Evolutionary conservation across 2,797 vertebrate species (phyloP).

Genomic region (Tragopan temminckii): DNA sequence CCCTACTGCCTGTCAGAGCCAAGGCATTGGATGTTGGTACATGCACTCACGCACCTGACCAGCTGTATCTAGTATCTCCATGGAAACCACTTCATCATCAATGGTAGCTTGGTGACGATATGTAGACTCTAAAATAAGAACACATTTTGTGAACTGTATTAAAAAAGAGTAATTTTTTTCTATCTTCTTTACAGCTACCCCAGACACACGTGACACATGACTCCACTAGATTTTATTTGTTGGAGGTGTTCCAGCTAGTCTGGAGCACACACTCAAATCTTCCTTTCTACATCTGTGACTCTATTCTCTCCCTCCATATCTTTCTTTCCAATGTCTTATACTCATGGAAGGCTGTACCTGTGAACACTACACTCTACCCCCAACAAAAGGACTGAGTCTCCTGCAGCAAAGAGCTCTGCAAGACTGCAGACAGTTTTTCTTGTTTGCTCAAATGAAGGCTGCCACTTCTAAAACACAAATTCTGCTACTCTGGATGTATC

Average conservation of each 20-base stretch:
- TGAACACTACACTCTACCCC: accelerated
- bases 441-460: neutral
- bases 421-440: neutral
- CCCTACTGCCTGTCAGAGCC: neutral
- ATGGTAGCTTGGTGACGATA: slow-evolving; percentile 96
- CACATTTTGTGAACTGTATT: neutral
- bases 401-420: neutral
- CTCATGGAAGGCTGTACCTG: neutral
- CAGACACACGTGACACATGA: neutral
- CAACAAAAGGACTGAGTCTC: neutral
- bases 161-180: neutral
- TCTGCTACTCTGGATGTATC: neutral
- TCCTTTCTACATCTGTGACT: neutral
- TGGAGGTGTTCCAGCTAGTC: neutral
- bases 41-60: slow-evolving; percentile 89
- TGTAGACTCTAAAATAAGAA: slow-evolving; percentile 90
- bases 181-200: neutral
- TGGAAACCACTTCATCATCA: slow-evolving; percentile 94
- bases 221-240: neutral
- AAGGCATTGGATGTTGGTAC: slow-evolving; percentile 9
- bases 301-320: neutral
- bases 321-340: neutral
- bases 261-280: neutral
- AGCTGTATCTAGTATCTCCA: slow-evolving; percentile 98
- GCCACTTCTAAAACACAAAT: neutral